Percentiles rank a stretch among this genome's conserved stretches.
Conservation (phyloP, 1,140 invertebrate species). For the Sitophilus oryzae region DNA sequence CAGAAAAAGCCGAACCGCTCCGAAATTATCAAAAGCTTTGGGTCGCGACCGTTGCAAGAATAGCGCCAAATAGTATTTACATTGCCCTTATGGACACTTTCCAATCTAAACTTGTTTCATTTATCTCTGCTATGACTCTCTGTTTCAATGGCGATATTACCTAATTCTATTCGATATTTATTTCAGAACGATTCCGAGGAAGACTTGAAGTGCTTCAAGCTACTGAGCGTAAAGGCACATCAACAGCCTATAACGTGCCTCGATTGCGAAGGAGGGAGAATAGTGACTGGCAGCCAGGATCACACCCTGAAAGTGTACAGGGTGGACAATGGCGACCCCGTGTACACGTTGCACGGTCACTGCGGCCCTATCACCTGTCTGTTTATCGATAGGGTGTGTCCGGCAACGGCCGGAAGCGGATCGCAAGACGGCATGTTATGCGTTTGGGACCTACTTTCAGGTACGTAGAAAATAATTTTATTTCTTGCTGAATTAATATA, state of each 20-base stretch:
- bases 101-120: too few relatives aligned
- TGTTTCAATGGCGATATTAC: too few relatives aligned
- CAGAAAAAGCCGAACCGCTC: too few relatives aligned
- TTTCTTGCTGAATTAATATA: too few relatives aligned
- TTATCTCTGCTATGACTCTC: too few relatives aligned
- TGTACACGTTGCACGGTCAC: slow-evolving; percentile 91
- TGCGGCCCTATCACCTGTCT: slow-evolving; percentile 87
- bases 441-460: slow-evolving; percentile 89
- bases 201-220: slow-evolving; percentile 64
- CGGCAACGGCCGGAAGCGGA: slow-evolving; percentile 82
- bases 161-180: neutral
- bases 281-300: slow-evolving; percentile 88
- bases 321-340: slow-evolving; percentile 67
- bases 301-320: slow-evolving; percentile 81
- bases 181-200: slow-evolving; percentile 42
- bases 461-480: slow-evolving; percentile 52
- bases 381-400: slow-evolving; percentile 76
- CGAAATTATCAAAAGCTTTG: too few relatives aligned
- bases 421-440: slow-evolving; percentile 89
- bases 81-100: too few relatives aligned
- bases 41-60: too few relatives aligned
- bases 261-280: slow-evolving; percentile 75
- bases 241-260: slow-evolving; percentile 88
- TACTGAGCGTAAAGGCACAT: slow-evolving; percentile 72
- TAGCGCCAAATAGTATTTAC: too few relatives aligned